A percentile compares a stretch with the other conserved stretches of the same genome.
Conservation (phyloP, 2,113 vertebrate genomes). For the Panthera leo region DNA sequence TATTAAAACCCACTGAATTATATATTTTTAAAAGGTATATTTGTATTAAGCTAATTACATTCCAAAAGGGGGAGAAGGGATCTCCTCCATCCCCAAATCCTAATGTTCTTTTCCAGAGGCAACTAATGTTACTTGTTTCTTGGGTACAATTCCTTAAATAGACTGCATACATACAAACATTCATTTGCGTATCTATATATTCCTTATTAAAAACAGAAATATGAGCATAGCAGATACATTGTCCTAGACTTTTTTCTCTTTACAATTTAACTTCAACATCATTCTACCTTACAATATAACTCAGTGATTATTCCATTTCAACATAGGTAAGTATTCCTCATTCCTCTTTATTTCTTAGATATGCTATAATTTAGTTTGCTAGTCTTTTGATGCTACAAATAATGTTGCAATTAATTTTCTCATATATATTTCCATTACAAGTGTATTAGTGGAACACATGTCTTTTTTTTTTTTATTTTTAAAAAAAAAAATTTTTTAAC, state of each 20-base stretch:
- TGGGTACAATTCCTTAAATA: neutral
- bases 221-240: neutral
- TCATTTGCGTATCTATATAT: neutral
- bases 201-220: constrained; percentile 41
- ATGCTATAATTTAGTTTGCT: neutral
- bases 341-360: neutral
- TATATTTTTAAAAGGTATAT: neutral
- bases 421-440: neutral
- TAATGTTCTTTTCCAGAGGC: neutral
- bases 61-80: neutral
- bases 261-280: neutral
- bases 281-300: constrained; percentile 10
- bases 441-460: neutral
- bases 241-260: neutral
- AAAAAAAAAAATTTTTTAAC: no score
- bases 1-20: neutral
- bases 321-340: neutral
- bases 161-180: neutral
- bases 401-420: neutral
- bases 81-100: neutral
- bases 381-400: neutral
- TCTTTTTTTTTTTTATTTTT: no score
- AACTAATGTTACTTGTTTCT: neutral
- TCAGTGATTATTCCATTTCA: constrained; percentile 24
- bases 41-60: neutral